Percentiles rank a stretch among this genome's conserved stretches.
Evolutionary conservation across 2,797 vertebrate species (phyloP).

Genomic region (Adelosebastes latens): DNA sequence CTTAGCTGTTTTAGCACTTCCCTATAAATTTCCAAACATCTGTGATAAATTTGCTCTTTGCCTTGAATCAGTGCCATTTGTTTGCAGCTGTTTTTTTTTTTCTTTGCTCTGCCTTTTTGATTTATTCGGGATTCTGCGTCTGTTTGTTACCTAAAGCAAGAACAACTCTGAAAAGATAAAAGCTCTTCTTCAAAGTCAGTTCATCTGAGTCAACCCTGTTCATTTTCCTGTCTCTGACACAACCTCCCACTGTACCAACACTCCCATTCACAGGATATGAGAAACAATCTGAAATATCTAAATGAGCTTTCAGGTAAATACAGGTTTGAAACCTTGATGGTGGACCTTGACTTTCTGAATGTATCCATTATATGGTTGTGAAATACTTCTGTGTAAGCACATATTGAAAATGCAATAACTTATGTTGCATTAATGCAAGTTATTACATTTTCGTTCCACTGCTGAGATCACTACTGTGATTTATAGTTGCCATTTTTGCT

Average conservation of each 20-base stretch:
- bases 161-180: conserved; percentile 57
- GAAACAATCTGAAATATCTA: not conserved
- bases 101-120: conserved; percentile 42
- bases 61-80: conserved; percentile 41
- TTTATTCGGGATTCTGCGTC: conserved; percentile 53
- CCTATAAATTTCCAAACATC: conserved; percentile 43
- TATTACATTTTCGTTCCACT: not conserved
- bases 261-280: not conserved
- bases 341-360: not conserved
- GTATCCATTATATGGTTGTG: not conserved
- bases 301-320: not conserved
- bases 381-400: not conserved
- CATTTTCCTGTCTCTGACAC: conserved; percentile 32
- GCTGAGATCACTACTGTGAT: not conserved
- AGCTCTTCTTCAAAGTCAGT: conserved; percentile 53
- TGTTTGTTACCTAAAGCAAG: conserved; percentile 63
- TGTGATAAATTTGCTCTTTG: conserved; percentile 46
- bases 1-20: conserved; percentile 27
- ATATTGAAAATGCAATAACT: not conserved
- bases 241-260: conserved; percentile 18
- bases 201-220: conserved; percentile 44
- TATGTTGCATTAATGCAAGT: not conserved
- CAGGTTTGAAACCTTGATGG: not conserved
- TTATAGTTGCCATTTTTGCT: not conserved
- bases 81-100: conserved; percentile 40